Conservation (phyloP, 2,113 vertebrate species). For the Casuarius casuarius region DNA sequence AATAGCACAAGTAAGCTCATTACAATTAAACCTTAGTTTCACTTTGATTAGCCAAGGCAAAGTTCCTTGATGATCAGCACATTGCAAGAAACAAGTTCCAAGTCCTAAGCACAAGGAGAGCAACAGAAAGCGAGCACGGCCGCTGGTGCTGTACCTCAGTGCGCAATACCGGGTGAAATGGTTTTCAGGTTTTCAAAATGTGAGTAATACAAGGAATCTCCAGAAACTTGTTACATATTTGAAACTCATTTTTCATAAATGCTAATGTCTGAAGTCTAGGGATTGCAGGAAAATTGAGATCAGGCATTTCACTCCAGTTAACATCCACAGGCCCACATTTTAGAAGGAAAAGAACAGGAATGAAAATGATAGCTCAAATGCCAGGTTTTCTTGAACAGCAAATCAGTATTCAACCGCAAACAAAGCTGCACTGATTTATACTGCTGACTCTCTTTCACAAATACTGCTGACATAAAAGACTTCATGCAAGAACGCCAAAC, state of each 20-base stretch:
- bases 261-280: background rate
- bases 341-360: background rate
- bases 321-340: background rate
- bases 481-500: background rate
- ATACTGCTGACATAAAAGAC: conserved; percentile 10
- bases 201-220: background rate
- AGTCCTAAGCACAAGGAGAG: background rate
- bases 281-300: background rate
- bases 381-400: background rate
- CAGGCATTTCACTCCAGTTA: background rate
- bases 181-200: background rate
- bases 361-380: background rate
- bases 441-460: background rate
- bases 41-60: background rate
- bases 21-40: background rate
- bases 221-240: background rate
- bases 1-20: background rate
- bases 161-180: background rate
- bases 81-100: background rate
- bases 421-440: background rate
- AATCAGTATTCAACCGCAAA: conserved; percentile 25
- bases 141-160: background rate
- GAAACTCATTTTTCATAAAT: background rate
- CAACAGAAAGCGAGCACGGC: background rate
- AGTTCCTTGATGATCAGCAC: background rate